These are phyloP conservation scores for Ispidina lecontei DNA, from an alignment of 2,797 vertebrate genomes.

Conservation along the genomic window DNA sequence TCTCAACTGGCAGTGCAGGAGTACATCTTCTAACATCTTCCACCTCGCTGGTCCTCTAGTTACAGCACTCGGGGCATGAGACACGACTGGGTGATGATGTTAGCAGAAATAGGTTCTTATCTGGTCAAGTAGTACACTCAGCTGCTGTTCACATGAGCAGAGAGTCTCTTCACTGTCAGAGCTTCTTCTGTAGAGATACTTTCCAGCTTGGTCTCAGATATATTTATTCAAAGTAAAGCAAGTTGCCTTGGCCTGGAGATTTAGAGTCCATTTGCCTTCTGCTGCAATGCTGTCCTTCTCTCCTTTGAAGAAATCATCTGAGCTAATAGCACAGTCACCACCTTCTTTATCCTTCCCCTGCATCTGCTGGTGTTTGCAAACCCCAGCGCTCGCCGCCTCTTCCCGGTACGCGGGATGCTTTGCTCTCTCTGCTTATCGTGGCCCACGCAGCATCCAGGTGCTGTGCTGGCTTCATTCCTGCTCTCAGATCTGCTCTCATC, in stretches of 20 bases:
- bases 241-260: neutral
- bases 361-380: neutral
- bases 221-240: neutral
- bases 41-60: neutral
- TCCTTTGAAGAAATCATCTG: constrained; percentile 43
- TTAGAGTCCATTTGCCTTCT: neutral
- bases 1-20: neutral
- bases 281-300: neutral
- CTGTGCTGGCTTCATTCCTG: neutral
- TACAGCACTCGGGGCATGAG: neutral
- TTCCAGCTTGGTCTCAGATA: neutral
- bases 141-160: neutral
- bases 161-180: neutral
- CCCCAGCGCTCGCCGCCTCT: neutral
- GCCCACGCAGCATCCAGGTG: neutral
- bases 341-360: neutral
- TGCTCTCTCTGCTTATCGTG: neutral
- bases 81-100: neutral
- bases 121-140: neutral
- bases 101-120: neutral
- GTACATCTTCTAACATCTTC: neutral
- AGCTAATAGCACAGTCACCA: constrained; percentile 6
- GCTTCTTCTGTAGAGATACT: neutral
- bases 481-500: constrained; percentile 27
- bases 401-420: accelerated